Percentiles rank a stretch among this genome's conserved stretches.
phyloP scores from a whole-genome alignment of 2,797 vertebrate genomes.

The Chelon auratus region DNA sequence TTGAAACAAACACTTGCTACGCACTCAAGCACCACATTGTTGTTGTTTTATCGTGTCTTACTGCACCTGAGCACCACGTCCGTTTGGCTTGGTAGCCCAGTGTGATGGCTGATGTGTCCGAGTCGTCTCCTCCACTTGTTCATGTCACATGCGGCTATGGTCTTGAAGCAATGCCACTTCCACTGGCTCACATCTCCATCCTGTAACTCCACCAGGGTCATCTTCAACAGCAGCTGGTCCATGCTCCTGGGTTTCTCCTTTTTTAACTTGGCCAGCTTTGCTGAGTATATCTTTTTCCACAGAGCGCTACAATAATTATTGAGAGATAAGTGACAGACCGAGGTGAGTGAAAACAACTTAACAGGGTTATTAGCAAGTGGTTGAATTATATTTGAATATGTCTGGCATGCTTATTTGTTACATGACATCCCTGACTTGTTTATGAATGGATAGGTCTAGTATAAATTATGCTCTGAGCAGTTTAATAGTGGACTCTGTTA shows the following conservation, averaged over 20 bases:
- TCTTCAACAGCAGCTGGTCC: conserved; percentile 52
- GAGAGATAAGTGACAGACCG: background rate
- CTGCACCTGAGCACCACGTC: conserved; percentile 80
- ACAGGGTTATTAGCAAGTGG: background rate
- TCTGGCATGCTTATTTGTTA: conserved; percentile 1
- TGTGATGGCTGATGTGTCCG: conserved; percentile 80
- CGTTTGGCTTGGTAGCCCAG: conserved; percentile 86
- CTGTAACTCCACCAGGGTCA: conserved; percentile 46
- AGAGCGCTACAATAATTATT: conserved; percentile 76
- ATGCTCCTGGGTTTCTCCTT: conserved; percentile 58
- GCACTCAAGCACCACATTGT: conserved; percentile 13
- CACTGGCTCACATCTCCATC: conserved; percentile 84
- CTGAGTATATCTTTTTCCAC: conserved; percentile 86
- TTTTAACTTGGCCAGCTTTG: conserved; percentile 67
- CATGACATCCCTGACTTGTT: background rate
- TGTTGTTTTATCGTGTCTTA: conserved; percentile 35
- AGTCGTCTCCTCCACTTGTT: conserved; percentile 80
- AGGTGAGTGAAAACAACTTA: background rate
- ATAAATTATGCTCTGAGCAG: background rate
- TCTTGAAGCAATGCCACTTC: conserved; percentile 87
- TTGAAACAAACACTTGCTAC: background rate
- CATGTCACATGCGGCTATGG: conserved; percentile 73
- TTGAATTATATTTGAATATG: background rate
- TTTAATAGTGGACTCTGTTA: background rate
- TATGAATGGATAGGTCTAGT: background rate